Evolutionary conservation across 2,888 invertebrate genomes (phyloP).

Genomic region (Beris chalybata): DNA sequence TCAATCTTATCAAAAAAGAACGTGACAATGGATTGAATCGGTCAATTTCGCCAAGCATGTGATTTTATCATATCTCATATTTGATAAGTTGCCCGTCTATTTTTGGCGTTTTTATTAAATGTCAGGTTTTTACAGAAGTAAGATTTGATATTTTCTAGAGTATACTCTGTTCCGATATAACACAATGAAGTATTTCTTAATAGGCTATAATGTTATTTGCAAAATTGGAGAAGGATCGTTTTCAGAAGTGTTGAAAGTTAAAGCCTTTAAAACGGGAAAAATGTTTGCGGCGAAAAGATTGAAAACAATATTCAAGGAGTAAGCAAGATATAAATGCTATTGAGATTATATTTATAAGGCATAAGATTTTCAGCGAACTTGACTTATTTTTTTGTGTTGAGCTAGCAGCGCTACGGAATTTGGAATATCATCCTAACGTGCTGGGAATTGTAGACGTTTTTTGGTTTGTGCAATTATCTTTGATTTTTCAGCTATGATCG

Average conservation of each 20-base stretch:
- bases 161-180: too few species aligned
- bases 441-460: conserved; percentile 65
- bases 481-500: background rate
- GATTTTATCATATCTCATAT: too few species aligned
- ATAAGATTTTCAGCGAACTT: conserved; percentile 49
- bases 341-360: background rate
- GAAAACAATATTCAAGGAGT: conserved; percentile 64
- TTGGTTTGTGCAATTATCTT: conserved; percentile 59
- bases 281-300: conserved; percentile 66
- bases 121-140: too few species aligned
- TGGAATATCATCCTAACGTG: conserved; percentile 64
- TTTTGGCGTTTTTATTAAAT: too few species aligned
- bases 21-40: background rate
- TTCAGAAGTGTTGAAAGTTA: conserved; percentile 69
- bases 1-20: too few species aligned
- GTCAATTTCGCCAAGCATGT: background rate
- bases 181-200: too few species aligned
- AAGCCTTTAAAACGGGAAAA: conserved; percentile 60
- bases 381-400: conserved; percentile 62
- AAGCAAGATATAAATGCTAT: conserved; percentile 30
- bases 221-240: conserved; percentile 73
- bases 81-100: too few species aligned
- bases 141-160: too few species aligned
- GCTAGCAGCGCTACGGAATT: conserved; percentile 63
- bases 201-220: conserved; percentile 65